These are phyloP conservation scores for Tribolium freemani DNA, from an alignment of 2,888 invertebrate genomes.

Conservation along the genomic window DNA sequence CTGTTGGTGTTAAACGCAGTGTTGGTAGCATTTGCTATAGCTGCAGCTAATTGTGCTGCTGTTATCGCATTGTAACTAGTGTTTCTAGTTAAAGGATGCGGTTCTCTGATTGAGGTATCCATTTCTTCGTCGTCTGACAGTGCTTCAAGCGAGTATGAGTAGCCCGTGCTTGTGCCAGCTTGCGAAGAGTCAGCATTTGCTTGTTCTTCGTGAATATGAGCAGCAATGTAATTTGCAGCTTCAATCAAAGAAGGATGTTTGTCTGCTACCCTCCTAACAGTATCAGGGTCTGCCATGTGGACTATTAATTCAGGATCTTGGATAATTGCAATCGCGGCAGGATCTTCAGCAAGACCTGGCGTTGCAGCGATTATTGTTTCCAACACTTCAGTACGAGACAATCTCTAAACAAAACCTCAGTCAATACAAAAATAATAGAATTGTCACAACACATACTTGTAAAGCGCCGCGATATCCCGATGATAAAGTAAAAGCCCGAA, in stretches of 20 bases:
- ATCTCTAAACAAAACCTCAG: constrained; percentile 57
- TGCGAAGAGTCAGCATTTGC: constrained; percentile 71
- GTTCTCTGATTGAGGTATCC: constrained; percentile 66
- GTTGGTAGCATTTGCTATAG: constrained; percentile 75
- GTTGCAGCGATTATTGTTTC: constrained; percentile 80
- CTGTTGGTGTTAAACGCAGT: constrained; percentile 57
- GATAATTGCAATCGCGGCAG: constrained; percentile 80
- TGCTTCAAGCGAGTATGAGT: constrained; percentile 71
- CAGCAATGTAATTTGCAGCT: constrained; percentile 77
- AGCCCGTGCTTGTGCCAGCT: constrained; percentile 68
- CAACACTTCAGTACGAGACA: constrained; percentile 70
- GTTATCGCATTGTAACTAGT: constrained; percentile 73
- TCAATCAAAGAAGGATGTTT: constrained; percentile 80
- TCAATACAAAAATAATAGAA: constrained; percentile 3
- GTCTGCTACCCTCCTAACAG: constrained; percentile 77
- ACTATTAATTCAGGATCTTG: constrained; percentile 84
- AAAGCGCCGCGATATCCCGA: constrained; percentile 78
- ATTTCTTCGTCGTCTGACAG: constrained; percentile 73
- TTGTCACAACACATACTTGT: constrained; percentile 68
- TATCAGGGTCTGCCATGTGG: constrained; percentile 78
- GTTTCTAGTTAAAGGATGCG: constrained; percentile 61
- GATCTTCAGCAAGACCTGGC: constrained; percentile 79
- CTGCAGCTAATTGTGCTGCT: constrained; percentile 81
- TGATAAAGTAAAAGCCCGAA: constrained; percentile 74
- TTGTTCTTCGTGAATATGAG: constrained; percentile 71